Evolutionary conservation across 2,888 invertebrate genomes (phyloP), one percentile per base, ranked within the genome.

Genomic region (Drosophila planitibia): DNA sequence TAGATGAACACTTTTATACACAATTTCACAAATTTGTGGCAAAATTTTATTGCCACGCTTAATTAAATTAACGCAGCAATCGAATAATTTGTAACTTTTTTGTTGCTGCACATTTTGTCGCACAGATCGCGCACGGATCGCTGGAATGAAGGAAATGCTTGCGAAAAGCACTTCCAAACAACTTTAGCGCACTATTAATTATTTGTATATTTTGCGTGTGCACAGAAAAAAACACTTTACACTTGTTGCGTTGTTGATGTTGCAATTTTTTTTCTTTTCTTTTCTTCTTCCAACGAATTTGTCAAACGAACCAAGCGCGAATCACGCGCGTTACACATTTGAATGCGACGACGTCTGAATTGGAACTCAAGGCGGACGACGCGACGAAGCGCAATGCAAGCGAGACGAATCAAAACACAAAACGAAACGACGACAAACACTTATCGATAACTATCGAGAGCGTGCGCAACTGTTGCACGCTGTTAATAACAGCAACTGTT

Each of bases 41-140:
- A 61, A 53, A 60, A 63, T 28, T 47, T 60, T 73, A 68, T 71
- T 74, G 80, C 80, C 67, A 69, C 69, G 65, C 79, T 81, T 83
- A 85, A 87, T 87, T 81, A 57, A 82, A 85, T 85, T 79, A 82
- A 74, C 74, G 71, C 78, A 71, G 67, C 77, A 74, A 70, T 77
- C 68, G 66, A 76, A 77, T 62, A 67, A 71, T 65, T 82, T 73
- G 73, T 70, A 78, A 73, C 76, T 82, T 78, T 47, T 58, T 62
- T 59, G 64, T 60, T 60, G 63, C 53, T 67, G 76, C 73, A 79
- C 80, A 79, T 76, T 76, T 79, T 73, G 79, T 73, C 63, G 79
- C 68, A 55, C 33, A 54, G 66, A 70, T 74, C 70, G 68, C 68
- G 65, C 65, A 55, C 65, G 39, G 68, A 68, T 79, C 75, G 67